These are phyloP conservation scores for Phylloscopus trochiloides DNA, from an alignment of 2,113 vertebrate genomes.

Conservation along the genomic window DNA sequence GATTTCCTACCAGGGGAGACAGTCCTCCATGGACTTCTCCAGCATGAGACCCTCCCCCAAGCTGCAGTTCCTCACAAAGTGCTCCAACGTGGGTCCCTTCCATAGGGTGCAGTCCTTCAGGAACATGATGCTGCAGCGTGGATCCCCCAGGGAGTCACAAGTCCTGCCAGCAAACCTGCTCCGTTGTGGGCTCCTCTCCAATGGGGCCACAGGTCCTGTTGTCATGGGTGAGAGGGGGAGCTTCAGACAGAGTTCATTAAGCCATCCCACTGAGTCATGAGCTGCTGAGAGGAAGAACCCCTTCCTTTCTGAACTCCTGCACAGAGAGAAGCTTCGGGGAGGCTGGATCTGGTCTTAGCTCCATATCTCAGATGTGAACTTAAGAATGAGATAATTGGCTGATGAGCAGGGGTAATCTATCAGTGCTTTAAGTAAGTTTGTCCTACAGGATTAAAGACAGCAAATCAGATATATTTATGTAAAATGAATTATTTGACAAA, in stretches of 20 bases:
- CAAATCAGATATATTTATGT: not conserved
- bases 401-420: not conserved
- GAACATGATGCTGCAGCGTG: not conserved
- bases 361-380: not conserved
- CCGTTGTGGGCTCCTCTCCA: not conserved
- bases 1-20: not conserved
- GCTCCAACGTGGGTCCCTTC: fast-evolving
- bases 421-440: not conserved
- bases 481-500: not conserved
- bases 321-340: fast-evolving
- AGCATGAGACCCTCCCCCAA: not conserved
- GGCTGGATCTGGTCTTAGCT: not conserved
- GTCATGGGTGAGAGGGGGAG: not conserved
- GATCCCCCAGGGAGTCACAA: too few species aligned
- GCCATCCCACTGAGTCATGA: not conserved
- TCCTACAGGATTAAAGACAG: not conserved
- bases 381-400: not conserved
- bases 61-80: not conserved
- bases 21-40: not conserved
- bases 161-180: not conserved
- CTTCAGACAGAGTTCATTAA: not conserved
- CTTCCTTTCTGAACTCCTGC: not conserved
- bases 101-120: not conserved
- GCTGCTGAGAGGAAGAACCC: not conserved
- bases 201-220: not conserved